These are phyloP conservation scores for Pelusios castaneus DNA, from an alignment of 2,113 vertebrate species.

Conservation along the genomic window DNA sequence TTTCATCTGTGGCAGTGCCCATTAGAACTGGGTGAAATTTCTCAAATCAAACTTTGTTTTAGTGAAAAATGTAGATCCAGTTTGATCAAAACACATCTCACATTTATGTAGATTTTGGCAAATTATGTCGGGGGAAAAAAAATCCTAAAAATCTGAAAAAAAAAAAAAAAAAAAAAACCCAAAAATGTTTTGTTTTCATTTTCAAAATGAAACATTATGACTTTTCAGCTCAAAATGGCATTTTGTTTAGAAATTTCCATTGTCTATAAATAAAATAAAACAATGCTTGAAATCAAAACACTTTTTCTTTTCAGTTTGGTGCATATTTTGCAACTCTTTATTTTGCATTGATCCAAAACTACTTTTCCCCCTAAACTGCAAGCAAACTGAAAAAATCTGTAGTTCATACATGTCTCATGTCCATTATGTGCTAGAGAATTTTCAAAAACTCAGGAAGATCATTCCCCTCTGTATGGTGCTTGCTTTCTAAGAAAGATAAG, in stretches of 20 bases:
- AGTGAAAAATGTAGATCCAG: too few species aligned
- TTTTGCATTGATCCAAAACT: background rate
- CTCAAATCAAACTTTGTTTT: too few species aligned
- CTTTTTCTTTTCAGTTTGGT: background rate
- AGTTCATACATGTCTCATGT: background rate
- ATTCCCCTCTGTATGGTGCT: background rate
- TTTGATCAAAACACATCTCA: too few species aligned
- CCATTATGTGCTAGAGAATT: background rate
- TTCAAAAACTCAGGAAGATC: fast-evolving
- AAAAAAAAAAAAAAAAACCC: too few species aligned
- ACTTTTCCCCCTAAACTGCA: background rate
- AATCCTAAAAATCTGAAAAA: too few species aligned
- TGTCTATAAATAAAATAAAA: background rate
- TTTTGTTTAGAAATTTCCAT: too few species aligned
- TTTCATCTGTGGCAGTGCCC: background rate
- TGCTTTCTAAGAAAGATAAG: background rate
- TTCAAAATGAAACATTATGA: too few species aligned
- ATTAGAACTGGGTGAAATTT: background rate
- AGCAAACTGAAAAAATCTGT: background rate
- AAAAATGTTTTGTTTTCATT: too few species aligned
- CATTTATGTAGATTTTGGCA: too few species aligned
- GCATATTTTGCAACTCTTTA: background rate
- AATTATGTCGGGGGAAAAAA: too few species aligned
- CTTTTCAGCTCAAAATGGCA: too few species aligned
- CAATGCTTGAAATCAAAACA: background rate